Conservation (phyloP, 2,888 invertebrate genomes). For the Uloborus plumipes region DNA sequence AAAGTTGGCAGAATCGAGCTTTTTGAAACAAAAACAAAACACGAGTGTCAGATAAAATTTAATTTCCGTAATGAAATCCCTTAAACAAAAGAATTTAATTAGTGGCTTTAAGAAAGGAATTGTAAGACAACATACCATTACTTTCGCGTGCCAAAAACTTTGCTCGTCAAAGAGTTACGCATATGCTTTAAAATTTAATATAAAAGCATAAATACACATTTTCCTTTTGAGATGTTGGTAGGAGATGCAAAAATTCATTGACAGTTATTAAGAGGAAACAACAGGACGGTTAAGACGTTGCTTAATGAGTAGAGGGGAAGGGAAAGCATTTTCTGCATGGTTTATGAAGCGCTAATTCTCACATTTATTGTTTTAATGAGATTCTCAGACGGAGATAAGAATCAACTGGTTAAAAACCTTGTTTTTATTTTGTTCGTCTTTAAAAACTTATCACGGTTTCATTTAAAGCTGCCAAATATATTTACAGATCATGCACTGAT, state of each 20-base stretch:
- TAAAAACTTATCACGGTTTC: too few species aligned
- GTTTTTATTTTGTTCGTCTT: too few species aligned
- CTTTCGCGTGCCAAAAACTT: slow-evolving; percentile 1
- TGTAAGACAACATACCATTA: slow-evolving; percentile 16
- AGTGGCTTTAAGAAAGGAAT: slow-evolving; percentile 39
- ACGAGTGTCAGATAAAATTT: slow-evolving; percentile 44
- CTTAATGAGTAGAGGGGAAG: slow-evolving; percentile 1
- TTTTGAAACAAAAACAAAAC: slow-evolving; percentile 4
- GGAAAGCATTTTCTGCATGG: neutral
- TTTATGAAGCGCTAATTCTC: too few species aligned
- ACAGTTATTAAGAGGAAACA: slow-evolving; percentile 41
- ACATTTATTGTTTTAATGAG: too few species aligned
- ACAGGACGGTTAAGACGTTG: neutral
- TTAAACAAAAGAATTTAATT: slow-evolving; percentile 54
- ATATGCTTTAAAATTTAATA: slow-evolving; percentile 32
- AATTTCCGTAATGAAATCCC: slow-evolving; percentile 48
- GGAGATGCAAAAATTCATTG: slow-evolving; percentile 31
- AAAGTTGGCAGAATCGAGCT: slow-evolving; percentile 5
- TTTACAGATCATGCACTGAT: too few species aligned
- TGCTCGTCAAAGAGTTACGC: neutral
- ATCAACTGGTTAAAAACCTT: too few species aligned
- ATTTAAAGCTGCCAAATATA: too few species aligned
- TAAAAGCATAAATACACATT: neutral
- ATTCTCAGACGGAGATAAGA: too few species aligned
- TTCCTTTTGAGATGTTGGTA: neutral